phyloP scores from a whole-genome alignment of 2,888 invertebrate species.

The Sphinx pinastri region DNA sequence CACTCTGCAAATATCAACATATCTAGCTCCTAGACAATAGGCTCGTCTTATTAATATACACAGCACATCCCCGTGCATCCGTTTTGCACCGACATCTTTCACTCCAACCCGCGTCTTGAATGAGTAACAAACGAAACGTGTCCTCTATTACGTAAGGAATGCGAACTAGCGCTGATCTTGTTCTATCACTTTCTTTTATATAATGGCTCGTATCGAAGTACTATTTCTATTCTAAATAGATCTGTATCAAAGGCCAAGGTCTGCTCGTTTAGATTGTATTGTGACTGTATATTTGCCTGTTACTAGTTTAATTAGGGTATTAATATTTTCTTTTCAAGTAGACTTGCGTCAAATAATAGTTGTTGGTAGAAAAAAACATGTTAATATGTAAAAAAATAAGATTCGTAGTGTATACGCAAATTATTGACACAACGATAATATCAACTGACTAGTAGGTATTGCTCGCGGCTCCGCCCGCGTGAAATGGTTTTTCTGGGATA shows the following conservation, averaged over 20 bases:
- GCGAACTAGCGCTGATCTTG: slow-evolving; percentile 55
- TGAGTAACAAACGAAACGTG: slow-evolving; percentile 69
- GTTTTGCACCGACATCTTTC: slow-evolving; percentile 79
- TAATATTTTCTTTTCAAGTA: not conserved
- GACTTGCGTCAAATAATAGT: not conserved
- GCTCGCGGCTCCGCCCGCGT: too few species aligned
- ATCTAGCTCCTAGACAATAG: slow-evolving; percentile 30
- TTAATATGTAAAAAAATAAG: too few species aligned
- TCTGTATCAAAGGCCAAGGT: slow-evolving; percentile 25
- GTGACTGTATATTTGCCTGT: not conserved
- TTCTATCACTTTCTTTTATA: slow-evolving; percentile 73
- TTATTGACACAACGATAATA: too few species aligned
- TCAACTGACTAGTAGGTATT: too few species aligned
- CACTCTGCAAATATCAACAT: slow-evolving; percentile 36
- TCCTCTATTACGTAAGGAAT: slow-evolving; percentile 74
- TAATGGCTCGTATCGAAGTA: slow-evolving; percentile 41
- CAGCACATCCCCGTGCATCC: slow-evolving; percentile 65
- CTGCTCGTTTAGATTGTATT: not conserved
- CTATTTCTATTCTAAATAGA: slow-evolving; percentile 30
- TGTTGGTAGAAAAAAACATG: too few species aligned
- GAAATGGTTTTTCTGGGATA: too few species aligned
- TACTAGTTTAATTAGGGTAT: not conserved
- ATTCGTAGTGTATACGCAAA: too few species aligned
- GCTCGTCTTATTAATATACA: slow-evolving; percentile 41
- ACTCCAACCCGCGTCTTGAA: slow-evolving; percentile 58